Base-by-base conservation (phyloP, 2,888 invertebrate genomes). In the Rhaphigaster nebulosa region DNA sequence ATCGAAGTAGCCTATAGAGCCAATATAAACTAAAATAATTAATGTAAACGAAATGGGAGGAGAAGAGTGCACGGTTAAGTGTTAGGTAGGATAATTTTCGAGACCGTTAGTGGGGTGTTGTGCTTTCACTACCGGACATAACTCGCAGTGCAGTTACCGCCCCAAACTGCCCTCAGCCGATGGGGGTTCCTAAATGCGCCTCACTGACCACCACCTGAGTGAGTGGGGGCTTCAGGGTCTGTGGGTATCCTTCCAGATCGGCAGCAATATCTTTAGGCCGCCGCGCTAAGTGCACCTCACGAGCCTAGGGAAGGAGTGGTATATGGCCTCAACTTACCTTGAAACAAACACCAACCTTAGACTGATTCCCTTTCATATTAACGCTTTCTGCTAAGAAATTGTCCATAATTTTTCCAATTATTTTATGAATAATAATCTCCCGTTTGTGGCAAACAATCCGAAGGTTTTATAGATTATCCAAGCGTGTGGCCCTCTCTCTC, bases 181-280 rank as follows among this genome's bases (percentile, higher is more conserved):
- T 26, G 8, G 45, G 84, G 84, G 26, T 50, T 84, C n/a, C 84
- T 50, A 50, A 84, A 84, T 45, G 84, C 45, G 84, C 45, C 84
- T 84, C 84, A 84, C 84, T 45, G 45, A 45, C 84, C 45, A 84
- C 45, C n/a, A 3, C n/a, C 38, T 76, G 70, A 76, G 70, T 76
- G 70, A 38, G 70, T 38, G 38, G 70, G 70, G 38, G 38, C 84
- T 84, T 84, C 84, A 45, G 84, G 84, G 12, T n/a, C 23, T 4
- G 20, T n/a, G 84, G 45, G 41, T 45, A 80, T 26, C 80, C 80
- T 80, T 41, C 23, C n/a, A 45, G 34, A 76, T 38, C 38, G 70
- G 29, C 70, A 34, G 70, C 70, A 76, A 76, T 76, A 76, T 38
- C 70, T 76, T 76, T 76, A 76, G 70, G 70, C 70, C 38, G 4